Base-by-base conservation (phyloP, 2,113 vertebrate genomes). In the Phrynosoma platyrhinos region DNA sequence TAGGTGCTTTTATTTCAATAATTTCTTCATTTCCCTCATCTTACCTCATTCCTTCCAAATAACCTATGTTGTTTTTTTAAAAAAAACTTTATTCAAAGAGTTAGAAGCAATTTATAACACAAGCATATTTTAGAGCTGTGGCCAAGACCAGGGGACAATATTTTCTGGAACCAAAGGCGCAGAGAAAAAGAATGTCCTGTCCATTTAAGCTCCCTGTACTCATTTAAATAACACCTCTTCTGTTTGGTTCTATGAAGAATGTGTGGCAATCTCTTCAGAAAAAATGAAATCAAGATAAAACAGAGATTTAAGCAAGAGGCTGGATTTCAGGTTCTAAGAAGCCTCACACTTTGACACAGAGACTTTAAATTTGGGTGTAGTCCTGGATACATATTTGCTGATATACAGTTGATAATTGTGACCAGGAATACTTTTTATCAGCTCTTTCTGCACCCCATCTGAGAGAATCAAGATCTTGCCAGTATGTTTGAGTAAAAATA, bases 1-100 rank as follows among this genome's bases (percentile, higher is more conserved):
- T 79, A 90, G 93, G 40, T 85, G 55, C 36, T 87, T 91, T 90
- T 87, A 86, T 58, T 84, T 74, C 90, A 89, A 89, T 52, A 9
- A 82, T 71, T 89, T 91, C 66, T 84, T 88, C 8, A 36, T 74
- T 83, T 74, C 47, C 16, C 55, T 25, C 32, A 21, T 76, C 58
- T 32, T 30, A 83, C 8, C 18, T 42, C 53, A 64, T 53, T 55
- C 10, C 32, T 86, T 87, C 84, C 25, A 88, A 85, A 77, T 14
- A 1, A 80, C 89, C 52, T 85, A 86, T 23, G 85, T 87, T n/a
- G n/a, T n/a, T n/a, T n/a, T n/a, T 58, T 92, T 16, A 90, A 83
- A 66, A 40, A 89, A 5, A 47, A 7, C 2, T 47, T 7, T 47
- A 47, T 47, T 47, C 47, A 47, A 47, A 47, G 47, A 88, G 10